These are phyloP conservation scores for Eucidaris tribuloides DNA, from an alignment of 35 echinoderm and acorn worm species.

Conservation along the genomic window DNA sequence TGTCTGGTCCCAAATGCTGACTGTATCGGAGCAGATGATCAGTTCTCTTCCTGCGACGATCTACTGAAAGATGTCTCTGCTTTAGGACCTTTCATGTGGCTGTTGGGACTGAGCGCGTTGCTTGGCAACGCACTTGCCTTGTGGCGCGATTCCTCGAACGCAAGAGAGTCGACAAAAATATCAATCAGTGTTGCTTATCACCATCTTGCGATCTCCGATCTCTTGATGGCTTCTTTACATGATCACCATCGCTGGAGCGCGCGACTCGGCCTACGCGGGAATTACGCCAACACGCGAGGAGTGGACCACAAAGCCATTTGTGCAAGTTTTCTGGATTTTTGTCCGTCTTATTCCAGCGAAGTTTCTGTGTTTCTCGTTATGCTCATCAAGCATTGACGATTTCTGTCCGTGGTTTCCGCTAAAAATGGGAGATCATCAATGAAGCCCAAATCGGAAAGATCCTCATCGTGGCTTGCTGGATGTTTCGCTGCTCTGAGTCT, in stretches of 20 bases:
- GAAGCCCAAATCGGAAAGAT: not conserved
- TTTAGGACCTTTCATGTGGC: constrained; percentile 29
- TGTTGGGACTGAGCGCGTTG: constrained; percentile 12
- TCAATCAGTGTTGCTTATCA: not conserved
- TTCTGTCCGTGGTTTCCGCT: not conserved
- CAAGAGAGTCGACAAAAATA: not conserved
- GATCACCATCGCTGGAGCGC: constrained; percentile 26
- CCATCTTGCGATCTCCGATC: constrained; percentile 21
- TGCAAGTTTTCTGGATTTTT: constrained; percentile 24
- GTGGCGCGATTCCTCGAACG: not conserved
- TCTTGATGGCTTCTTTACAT: constrained; percentile 39
- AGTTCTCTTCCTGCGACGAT: constrained; percentile 48
- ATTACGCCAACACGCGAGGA: not conserved
- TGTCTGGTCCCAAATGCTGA: not conserved
- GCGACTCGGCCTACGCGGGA: constrained; percentile 10
- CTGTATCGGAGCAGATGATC: not conserved
- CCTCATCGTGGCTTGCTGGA: not conserved
- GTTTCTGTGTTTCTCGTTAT: constrained; percentile 15
- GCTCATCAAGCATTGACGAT: constrained; percentile 6
- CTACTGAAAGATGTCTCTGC: no score
- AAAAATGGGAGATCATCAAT: not conserved
- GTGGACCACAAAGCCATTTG: constrained; percentile 13
- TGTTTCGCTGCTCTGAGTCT: not conserved
- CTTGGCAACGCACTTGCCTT: constrained; percentile 27
- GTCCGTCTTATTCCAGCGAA: constrained; percentile 31